Conservation (phyloP, 2,888 invertebrate species). For the Acanthosoma haemorrhoidale region DNA sequence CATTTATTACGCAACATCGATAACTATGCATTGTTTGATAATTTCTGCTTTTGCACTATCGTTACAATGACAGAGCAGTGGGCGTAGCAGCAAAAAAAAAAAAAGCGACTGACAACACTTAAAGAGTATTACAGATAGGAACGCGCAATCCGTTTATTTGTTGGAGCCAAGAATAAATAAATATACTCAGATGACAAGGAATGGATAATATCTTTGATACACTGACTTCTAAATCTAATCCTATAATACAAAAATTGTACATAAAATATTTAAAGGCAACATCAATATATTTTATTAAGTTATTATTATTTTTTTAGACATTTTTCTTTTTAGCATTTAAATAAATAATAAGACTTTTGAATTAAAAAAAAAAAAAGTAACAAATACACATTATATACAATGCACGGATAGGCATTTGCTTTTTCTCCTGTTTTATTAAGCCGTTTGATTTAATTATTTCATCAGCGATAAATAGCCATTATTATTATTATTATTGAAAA, state of each 20-base stretch:
- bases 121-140: constrained; percentile 7
- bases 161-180: constrained; percentile 5
- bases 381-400: constrained; percentile 16
- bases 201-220: constrained; percentile 20
- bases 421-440: constrained; percentile 22
- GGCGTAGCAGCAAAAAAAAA: background rate
- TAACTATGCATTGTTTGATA: background rate
- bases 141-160: constrained; percentile 11
- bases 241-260: constrained; percentile 39
- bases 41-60: background rate
- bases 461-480: constrained; percentile 5
- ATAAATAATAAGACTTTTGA: constrained; percentile 24
- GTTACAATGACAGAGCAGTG: background rate
- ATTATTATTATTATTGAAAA: background rate
- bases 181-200: constrained; percentile 13
- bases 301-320: constrained; percentile 24
- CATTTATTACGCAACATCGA: too few species aligned
- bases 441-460: constrained; percentile 18
- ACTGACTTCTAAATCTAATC: constrained; percentile 28
- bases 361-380: background rate
- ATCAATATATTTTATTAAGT: constrained; percentile 34
- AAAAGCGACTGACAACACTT: constrained; percentile 5
- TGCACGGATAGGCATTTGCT: constrained; percentile 26
- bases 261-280: constrained; percentile 37
- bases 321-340: constrained; percentile 20